Conservation (phyloP, 2,113 vertebrate species). For the Sinocyclocheilus rhinocerous region DNA sequence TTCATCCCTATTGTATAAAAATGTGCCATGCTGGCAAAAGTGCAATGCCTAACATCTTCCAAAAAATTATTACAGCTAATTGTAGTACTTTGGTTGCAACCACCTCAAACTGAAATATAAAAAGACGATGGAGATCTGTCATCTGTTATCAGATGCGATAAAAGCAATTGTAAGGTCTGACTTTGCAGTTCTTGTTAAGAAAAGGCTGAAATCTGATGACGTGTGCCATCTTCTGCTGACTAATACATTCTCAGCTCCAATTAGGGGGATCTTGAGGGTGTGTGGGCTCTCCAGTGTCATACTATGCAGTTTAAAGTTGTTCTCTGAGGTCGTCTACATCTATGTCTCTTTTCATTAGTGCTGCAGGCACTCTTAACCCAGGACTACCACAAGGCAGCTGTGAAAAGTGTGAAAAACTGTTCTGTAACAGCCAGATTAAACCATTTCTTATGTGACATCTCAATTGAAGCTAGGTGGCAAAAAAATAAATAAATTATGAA, state of each 20-base stretch:
- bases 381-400: constrained; percentile 4
- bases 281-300: constrained; percentile 26
- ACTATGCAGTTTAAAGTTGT: constrained; percentile 24
- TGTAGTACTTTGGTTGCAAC: neutral
- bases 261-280: constrained; percentile 13
- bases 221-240: constrained; percentile 35
- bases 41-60: neutral
- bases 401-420: neutral
- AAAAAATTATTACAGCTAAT: neutral
- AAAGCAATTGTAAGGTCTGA: neutral
- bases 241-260: constrained; percentile 32
- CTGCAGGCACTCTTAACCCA: neutral
- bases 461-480: neutral
- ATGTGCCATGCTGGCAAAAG: neutral
- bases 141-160: constrained; percentile 14
- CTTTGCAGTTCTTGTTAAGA: constrained; percentile 23
- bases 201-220: neutral
- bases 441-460: neutral
- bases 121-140: neutral
- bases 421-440: neutral
- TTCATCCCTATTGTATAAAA: neutral
- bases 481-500: neutral
- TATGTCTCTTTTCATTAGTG: constrained; percentile 21
- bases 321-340: neutral
- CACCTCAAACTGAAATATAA: neutral